Conservation (phyloP, 2,888 invertebrate species). For the Carcina quercana region DNA sequence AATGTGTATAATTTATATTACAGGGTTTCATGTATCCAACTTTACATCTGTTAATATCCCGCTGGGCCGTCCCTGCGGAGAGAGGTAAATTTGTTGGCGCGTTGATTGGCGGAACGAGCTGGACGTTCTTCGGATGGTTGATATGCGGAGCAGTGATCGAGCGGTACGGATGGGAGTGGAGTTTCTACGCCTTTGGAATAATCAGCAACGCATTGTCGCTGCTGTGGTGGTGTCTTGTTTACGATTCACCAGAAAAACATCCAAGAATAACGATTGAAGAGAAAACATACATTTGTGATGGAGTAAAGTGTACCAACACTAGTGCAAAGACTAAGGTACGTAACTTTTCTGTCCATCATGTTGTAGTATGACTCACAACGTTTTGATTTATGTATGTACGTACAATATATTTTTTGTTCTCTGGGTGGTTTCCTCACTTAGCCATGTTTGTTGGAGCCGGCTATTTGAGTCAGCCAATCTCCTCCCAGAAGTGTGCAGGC, state of each 20-base stretch:
- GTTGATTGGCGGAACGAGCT: constrained; percentile 80
- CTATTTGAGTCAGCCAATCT: too few relatives aligned
- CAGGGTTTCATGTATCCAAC: constrained; percentile 78
- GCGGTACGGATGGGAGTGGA: constrained; percentile 78
- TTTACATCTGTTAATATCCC: constrained; percentile 78
- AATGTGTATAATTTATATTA: too few relatives aligned
- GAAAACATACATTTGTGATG: constrained; percentile 76
- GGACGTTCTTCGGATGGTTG: constrained; percentile 81
- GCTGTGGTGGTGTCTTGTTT: constrained; percentile 76
- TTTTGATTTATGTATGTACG: too few relatives aligned
- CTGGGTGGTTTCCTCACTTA: too few relatives aligned
- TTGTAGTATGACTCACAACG: too few relatives aligned
- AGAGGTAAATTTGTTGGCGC: constrained; percentile 81
- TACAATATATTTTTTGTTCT: too few relatives aligned
- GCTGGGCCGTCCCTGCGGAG: constrained; percentile 83
- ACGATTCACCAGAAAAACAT: constrained; percentile 78
- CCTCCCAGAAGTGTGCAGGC: too few relatives aligned
- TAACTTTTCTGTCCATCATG: too few relatives aligned
- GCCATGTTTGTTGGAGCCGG: too few relatives aligned
- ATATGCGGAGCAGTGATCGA: constrained; percentile 78
- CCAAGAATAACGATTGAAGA: constrained; percentile 76
- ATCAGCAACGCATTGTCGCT: constrained; percentile 71
- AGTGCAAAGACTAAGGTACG: too few relatives aligned
- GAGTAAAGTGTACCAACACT: too few relatives aligned
- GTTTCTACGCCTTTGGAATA: constrained; percentile 77